These are phyloP conservation scores for Pao palembangensis DNA, from an alignment of 2,113 vertebrate genomes.

Conservation along the genomic window DNA sequence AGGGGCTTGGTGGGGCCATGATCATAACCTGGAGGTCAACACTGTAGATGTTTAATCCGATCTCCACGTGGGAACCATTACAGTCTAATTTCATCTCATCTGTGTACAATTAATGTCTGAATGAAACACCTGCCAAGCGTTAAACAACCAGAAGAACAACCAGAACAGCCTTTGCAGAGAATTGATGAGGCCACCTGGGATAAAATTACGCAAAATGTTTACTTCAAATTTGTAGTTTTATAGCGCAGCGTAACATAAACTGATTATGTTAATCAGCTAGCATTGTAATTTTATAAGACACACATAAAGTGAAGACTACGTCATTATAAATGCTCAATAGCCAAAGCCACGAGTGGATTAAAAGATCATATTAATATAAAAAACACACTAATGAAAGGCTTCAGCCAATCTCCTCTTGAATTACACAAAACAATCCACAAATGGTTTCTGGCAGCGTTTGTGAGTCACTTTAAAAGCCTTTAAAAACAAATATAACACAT, in stretches of 20 bases:
- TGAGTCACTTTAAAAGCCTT: slow-evolving; percentile 3
- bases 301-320: too few species aligned
- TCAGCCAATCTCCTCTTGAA: too few species aligned
- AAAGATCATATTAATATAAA: too few species aligned
- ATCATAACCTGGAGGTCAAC: slow-evolving; percentile 32
- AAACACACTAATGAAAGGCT: too few species aligned
- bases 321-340: too few species aligned
- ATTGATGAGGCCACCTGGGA: slow-evolving; percentile 18
- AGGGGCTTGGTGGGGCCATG: slow-evolving; percentile 2
- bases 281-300: too few species aligned
- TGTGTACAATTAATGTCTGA: slow-evolving; percentile 28
- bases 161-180: slow-evolving; percentile 15
- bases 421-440: too few species aligned
- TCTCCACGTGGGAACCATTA: slow-evolving; percentile 36
- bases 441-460: neutral
- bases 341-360: too few species aligned
- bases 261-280: too few species aligned
- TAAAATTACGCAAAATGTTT: too few species aligned
- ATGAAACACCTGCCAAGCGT: slow-evolving; percentile 47
- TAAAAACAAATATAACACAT: slow-evolving; percentile 43
- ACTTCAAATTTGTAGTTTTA: too few species aligned
- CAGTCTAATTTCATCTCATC: slow-evolving; percentile 40
- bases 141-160: slow-evolving; percentile 22
- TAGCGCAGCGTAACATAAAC: too few species aligned
- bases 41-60: slow-evolving; percentile 22